A percentile compares a stretch with the other conserved stretches of the same genome.
These are phyloP conservation scores for Rhagologus leucostigma DNA, from an alignment of 2,113 vertebrate genomes.

Conservation along the genomic window DNA sequence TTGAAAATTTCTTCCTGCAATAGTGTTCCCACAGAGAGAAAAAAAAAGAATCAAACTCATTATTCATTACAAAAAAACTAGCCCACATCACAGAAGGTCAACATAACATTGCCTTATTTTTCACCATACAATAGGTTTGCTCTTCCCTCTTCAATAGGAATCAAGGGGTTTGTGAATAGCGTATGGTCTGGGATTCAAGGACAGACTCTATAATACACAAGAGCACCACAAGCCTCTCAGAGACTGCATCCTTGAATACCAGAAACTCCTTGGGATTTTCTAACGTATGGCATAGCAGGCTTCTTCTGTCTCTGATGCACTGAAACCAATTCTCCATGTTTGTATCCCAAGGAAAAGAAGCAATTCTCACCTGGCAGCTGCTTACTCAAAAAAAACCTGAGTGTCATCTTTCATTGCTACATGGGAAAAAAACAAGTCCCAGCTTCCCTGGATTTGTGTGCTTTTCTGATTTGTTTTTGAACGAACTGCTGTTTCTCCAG, in stretches of 20 bases:
- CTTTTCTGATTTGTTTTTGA: neutral
- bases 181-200: neutral
- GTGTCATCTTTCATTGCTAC: neutral
- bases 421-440: neutral
- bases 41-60: neutral
- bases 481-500: neutral
- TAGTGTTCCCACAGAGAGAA: neutral
- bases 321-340: neutral
- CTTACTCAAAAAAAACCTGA: neutral
- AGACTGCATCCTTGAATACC: neutral
- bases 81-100: neutral
- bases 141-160: neutral
- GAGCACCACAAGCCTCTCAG: neutral
- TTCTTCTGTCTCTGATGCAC: neutral
- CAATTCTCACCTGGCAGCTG: neutral
- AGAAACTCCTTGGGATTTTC: neutral
- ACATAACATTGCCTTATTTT: neutral
- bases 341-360: neutral
- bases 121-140: neutral
- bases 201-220: neutral
- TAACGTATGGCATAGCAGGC: neutral
- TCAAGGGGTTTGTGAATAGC: neutral
- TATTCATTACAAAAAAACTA: neutral
- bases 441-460: neutral
- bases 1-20: neutral